A percentile compares a stretch with the other conserved stretches of the same genome.
Conservation (phyloP, 2,888 invertebrate genomes). For the Euplagia quadripunctaria region DNA sequence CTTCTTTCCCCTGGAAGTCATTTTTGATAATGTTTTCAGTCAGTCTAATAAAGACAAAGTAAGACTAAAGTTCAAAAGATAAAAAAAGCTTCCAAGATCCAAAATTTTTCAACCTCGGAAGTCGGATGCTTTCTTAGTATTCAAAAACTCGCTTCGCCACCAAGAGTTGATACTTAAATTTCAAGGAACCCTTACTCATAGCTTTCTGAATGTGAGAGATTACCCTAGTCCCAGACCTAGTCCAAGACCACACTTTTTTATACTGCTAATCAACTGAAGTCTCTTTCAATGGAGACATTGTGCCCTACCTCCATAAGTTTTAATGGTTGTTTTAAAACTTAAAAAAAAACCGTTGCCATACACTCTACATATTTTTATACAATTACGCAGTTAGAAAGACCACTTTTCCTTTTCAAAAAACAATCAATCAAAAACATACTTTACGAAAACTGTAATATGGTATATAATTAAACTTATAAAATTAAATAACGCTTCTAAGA, state of each 20-base stretch:
- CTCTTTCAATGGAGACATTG: too few relatives aligned
- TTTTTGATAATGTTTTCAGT: not conserved
- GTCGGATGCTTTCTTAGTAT: not conserved
- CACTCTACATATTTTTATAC: not conserved
- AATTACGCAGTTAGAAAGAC: not conserved
- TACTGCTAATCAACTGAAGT: too few relatives aligned
- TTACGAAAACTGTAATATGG: not conserved
- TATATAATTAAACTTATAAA: constrained; percentile 6
- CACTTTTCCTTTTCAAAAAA: not conserved
- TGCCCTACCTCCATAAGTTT: too few relatives aligned
- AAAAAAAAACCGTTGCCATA: not conserved
- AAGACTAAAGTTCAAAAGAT: not conserved
- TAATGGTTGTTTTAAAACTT: too few relatives aligned
- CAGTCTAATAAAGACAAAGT: not conserved
- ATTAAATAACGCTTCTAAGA: constrained; percentile 30
- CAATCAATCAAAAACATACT: constrained; percentile 20
- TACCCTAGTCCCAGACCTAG: too few relatives aligned
- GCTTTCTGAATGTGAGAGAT: too few relatives aligned
- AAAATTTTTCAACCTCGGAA: not conserved
- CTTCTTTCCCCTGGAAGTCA: not conserved
- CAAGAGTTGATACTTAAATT: not conserved
- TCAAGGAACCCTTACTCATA: not conserved
- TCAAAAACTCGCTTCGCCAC: not conserved
- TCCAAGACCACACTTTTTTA: too few relatives aligned
- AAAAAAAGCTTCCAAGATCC: not conserved